These are phyloP conservation scores for Gryllus longicercus DNA, from an alignment of 2,888 invertebrate species.

Conservation along the genomic window DNA sequence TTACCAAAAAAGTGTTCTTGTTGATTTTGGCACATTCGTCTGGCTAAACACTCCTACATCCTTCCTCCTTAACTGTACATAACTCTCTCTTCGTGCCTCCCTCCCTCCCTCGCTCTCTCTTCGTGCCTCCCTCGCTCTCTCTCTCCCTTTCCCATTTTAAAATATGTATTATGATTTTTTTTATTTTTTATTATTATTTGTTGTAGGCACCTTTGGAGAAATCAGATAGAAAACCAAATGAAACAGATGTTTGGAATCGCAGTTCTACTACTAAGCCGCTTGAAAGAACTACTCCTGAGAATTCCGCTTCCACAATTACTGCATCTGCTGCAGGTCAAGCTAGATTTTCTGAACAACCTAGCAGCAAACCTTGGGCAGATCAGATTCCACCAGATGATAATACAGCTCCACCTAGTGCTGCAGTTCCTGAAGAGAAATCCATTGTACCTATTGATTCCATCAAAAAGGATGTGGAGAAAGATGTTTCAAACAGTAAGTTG, in stretches of 20 bases:
- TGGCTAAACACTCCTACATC: too few relatives aligned
- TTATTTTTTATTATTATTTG: neutral
- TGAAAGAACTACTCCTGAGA: constrained; percentile 21
- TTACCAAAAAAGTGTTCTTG: too few relatives aligned
- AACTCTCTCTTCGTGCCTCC: too few relatives aligned
- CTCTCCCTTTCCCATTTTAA: too few relatives aligned
- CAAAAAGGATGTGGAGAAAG: constrained; percentile 29
- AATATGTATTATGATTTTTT: neutral
- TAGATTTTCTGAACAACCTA: constrained; percentile 11
- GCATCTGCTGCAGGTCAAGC: neutral
- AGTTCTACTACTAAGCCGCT: constrained; percentile 24
- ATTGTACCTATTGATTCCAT: constrained; percentile 20
- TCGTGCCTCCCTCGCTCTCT: too few relatives aligned
- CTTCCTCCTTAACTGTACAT: too few relatives aligned
- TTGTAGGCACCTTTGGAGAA: constrained; percentile 22
- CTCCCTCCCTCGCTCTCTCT: too few relatives aligned
- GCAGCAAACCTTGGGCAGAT: constrained; percentile 35
- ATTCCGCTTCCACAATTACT: neutral
- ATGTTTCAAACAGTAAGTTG: constrained; percentile 12
- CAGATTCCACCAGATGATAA: constrained; percentile 28
- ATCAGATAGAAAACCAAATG: constrained; percentile 29
- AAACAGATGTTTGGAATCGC: constrained; percentile 31
- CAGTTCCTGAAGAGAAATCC: constrained; percentile 30
- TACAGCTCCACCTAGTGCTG: constrained; percentile 25
- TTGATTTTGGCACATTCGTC: too few relatives aligned